Base-by-base conservation (phyloP, 2,113 vertebrate genomes). In the Calyptomena viridis region DNA sequence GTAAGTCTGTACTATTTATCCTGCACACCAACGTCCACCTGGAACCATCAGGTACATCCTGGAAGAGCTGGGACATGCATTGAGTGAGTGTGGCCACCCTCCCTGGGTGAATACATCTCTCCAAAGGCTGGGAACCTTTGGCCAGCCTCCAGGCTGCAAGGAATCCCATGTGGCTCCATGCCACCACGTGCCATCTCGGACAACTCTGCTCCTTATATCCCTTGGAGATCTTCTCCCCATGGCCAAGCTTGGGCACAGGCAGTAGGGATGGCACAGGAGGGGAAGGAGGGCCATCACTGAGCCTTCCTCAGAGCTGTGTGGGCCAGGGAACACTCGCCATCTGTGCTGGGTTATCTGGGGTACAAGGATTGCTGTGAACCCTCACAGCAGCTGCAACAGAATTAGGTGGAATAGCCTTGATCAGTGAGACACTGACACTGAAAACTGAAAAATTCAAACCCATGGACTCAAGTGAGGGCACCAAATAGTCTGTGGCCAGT, bases 111-210 rank as follows among this genome's bases (percentile, higher is more conserved):
- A 21, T 17, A 10, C 4, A 3, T 37, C 35, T 8, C 42, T 50
- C 18, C 2, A 2, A 56, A 52, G 50, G 33, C 31, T 69, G 63
- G 39, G 58, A 84, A 60, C 31, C 16, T 63, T 46, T 46, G 44
- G 30, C 17, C 39, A n/a, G 14, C 6, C 12, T 27, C 49, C 17
- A 37, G 20, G 12, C 80, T 81, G 19, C 30, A 17, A 75, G n/a
- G 16, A 3, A 60, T 72, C 23, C 62, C 2, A 0, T 1, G 2
- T 28, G 28, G 13, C 30, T 40, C n/a, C 0, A 0, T 63, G 60
- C 50, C 73, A 66, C 24, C n/a, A 52, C 30, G 18, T 73, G 24
- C n/a, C 23, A 9, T 5, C 69, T 63, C 0, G 0, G 81, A 37
- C 12, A 18, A 40, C 42, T 18, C 60, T 72, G 73, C 23, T 87